Percentiles rank a stretch among this genome's conserved stretches.
These are phyloP conservation scores for Glareola pratincola DNA, from an alignment of 2,113 vertebrate genomes.

Conservation along the genomic window DNA sequence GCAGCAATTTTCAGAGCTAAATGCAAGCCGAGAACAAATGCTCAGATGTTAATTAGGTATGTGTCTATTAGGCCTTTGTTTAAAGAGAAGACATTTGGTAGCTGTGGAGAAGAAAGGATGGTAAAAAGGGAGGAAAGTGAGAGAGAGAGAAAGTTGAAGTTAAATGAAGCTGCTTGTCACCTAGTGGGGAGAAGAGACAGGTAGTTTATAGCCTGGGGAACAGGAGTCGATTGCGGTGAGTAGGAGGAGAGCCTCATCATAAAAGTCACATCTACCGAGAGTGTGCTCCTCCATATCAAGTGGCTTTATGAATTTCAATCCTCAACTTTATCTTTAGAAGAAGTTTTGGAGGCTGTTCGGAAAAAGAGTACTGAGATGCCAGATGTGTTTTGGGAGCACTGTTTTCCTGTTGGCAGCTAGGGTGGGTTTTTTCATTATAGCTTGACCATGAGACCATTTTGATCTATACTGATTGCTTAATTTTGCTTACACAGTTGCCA, in stretches of 20 bases:
- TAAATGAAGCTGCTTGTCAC: constrained; percentile 49
- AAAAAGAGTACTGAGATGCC: not conserved
- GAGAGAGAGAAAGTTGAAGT: constrained; percentile 17
- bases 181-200: constrained; percentile 19
- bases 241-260: constrained; percentile 51
- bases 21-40: constrained; percentile 27
- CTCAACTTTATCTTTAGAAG: not conserved
- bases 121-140: constrained; percentile 33
- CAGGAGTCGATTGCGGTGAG: constrained; percentile 24
- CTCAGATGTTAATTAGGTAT: constrained; percentile 37
- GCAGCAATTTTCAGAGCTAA: constrained; percentile 39
- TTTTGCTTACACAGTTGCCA: not conserved
- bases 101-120: not conserved
- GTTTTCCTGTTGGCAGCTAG: not conserved
- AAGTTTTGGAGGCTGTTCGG: not conserved
- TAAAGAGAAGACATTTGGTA: constrained; percentile 22
- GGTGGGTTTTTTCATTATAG: not conserved
- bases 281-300: not conserved
- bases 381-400: not conserved
- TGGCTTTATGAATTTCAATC: constrained; percentile 22
- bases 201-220: constrained; percentile 52
- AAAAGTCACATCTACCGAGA: constrained; percentile 28
- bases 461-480: not conserved
- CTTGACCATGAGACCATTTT: not conserved
- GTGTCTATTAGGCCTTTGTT: constrained; percentile 52